phyloP scores from a whole-genome alignment of 2,113 vertebrate genomes.

The Lichenostomus cassidix region DNA sequence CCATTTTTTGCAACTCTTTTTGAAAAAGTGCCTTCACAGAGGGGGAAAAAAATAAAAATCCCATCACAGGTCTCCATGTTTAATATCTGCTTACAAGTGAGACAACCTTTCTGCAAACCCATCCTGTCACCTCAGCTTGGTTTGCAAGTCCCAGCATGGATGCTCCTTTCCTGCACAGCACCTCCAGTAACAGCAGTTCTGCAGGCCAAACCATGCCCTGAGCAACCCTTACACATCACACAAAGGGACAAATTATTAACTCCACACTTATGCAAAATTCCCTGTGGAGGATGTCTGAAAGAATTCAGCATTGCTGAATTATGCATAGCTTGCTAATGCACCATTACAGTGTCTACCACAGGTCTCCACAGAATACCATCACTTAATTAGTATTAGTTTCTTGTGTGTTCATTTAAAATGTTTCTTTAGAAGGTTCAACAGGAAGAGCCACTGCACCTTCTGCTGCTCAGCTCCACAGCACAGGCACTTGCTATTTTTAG shows the following conservation, averaged over 20 bases:
- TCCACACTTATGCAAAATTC: not conserved
- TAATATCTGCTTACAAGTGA: not conserved
- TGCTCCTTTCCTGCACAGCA: not conserved
- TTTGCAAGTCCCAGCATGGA: not conserved
- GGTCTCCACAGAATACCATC: conserved; percentile 17
- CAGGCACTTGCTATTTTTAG: not conserved
- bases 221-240: not conserved
- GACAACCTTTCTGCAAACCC: not conserved
- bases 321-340: conserved; percentile 13
- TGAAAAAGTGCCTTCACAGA: not conserved
- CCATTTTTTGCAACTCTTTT: not conserved
- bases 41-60: not conserved
- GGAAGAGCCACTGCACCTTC: not conserved
- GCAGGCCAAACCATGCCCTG: not conserved
- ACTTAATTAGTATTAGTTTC: conserved; percentile 49
- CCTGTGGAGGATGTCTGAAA: not conserved
- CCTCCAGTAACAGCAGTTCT: not conserved
- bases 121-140: not conserved
- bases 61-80: not conserved
- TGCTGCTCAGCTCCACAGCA: not conserved
- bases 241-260: conserved; percentile 24
- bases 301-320: conserved; percentile 18
- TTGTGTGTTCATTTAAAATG: conserved; percentile 19
- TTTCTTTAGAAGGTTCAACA: conserved; percentile 3
- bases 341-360: not conserved